Evolutionary conservation across 2,113 vertebrate species (phyloP).

Genomic region (Nicator chloris): DNA sequence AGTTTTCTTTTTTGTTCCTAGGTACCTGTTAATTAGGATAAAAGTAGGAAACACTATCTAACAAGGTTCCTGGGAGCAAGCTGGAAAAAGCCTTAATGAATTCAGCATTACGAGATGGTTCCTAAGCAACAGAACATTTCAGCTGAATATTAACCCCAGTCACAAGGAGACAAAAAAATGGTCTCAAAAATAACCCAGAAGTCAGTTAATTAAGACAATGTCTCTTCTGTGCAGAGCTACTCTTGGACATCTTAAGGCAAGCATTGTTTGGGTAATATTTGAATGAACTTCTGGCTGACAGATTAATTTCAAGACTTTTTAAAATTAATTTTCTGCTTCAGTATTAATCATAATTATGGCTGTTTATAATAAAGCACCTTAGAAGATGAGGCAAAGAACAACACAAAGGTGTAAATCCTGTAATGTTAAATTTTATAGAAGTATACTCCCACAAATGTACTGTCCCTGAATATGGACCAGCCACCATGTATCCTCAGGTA

Average conservation of each 20-base stretch:
- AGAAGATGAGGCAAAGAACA: not conserved
- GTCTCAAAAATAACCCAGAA: conserved; percentile 11
- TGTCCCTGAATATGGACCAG: not conserved
- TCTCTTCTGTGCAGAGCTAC: not conserved
- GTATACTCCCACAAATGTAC: not conserved
- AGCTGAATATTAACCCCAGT: conserved; percentile 53
- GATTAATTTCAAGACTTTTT: not conserved
- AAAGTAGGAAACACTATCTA: conserved; percentile 66
- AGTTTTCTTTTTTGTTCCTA: not conserved
- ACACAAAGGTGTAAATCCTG: not conserved
- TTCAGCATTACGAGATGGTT: conserved; percentile 61
- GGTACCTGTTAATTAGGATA: conserved; percentile 71
- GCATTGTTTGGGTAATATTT: not conserved
- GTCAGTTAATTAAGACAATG: conserved; percentile 21
- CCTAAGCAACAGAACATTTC: conserved; percentile 70
- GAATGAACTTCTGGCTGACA: not conserved
- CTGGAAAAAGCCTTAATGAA: conserved; percentile 70
- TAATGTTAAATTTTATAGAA: not conserved
- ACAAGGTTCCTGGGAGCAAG: conserved; percentile 59
- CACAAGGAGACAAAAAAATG: not conserved
- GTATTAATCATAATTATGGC: not conserved
- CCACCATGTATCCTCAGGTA: not conserved
- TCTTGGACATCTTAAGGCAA: not conserved
- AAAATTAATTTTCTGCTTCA: not conserved
- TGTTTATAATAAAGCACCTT: not conserved